Evolutionary conservation across 2,797 vertebrate genomes (phyloP).

Genomic region (Myripristis murdjan): DNA sequence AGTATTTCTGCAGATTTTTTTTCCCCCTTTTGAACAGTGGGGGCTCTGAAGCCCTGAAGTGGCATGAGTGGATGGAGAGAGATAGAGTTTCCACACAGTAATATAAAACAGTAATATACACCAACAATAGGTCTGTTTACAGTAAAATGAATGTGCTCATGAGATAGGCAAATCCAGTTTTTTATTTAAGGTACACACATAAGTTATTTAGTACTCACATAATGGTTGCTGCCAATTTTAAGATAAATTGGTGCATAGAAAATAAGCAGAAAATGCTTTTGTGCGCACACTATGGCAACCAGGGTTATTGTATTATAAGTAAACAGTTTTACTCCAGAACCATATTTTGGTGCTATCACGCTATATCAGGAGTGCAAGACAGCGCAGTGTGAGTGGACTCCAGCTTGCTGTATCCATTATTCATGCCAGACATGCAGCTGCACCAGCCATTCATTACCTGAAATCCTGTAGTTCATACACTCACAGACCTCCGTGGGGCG

Average conservation of each 20-base stretch:
- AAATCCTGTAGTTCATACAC: slow-evolving; percentile 15
- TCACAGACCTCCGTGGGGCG: background rate
- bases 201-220: background rate
- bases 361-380: slow-evolving; percentile 19
- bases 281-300: background rate
- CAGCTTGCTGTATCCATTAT: slow-evolving; percentile 46
- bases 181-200: background rate
- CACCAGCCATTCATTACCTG: slow-evolving; percentile 21
- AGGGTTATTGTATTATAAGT: slow-evolving; percentile 1
- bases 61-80: no score
- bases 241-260: background rate
- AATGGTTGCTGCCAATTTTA: background rate
- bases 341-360: background rate
- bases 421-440: slow-evolving; percentile 10
- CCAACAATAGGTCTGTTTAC: no score
- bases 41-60: no score
- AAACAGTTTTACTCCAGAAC: background rate
- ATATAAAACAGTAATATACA: no score
- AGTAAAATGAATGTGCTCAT: no score
- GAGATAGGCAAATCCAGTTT: no score
- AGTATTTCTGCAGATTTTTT: no score
- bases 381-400: slow-evolving; percentile 30
- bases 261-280: background rate
- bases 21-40: no score
- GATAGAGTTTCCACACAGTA: no score